Base-by-base conservation (phyloP, 2,888 invertebrate species). In the Disparrhopalites patrizii region DNA sequence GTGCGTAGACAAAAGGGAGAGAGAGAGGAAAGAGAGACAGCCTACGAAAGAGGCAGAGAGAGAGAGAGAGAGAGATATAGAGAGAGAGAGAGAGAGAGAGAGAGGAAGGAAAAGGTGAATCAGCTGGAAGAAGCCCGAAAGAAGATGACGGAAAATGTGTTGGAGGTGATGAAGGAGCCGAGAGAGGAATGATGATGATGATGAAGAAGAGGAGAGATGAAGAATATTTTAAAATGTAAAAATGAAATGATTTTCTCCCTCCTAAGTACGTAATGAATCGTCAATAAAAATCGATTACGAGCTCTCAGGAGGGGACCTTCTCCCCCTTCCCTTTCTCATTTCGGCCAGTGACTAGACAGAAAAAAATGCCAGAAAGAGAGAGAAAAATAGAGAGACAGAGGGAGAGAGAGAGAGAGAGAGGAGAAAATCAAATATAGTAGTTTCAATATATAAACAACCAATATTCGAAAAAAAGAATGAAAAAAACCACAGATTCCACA, bases 221-320 rank as follows among this genome's bases (percentile, higher is more conserved):
- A 52, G 23, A 15, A 52, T 7, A 52, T 13, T 51, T 10, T 8
- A 7, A 43, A 18, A 20, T 23, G 36, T 36, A 56, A 56, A 56
- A 56, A n/a, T 23, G 36, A 13, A 38, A 56, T 57, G 27, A 57
- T 27, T 55, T 55, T 31, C 25, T 57, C 38, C 38, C 40, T 15
- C 27, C 52, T 7, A 15, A 43, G 51, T 55, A 47, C 63, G 68
- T 73, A 73, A 72, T 73, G 73, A 73, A 70, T 73, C 73, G 69
- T 73, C 72, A 73, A 73, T 73, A 73, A 73, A 73, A 73, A 73
- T 73, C 73, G 72, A 73, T 73, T 73, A 73, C 66, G 66, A 65
- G 62, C 54, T 69, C 66, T 58, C 69, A 65, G 54, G 65, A 65
- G 69, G 72, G 72, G 69, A 62, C 31, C 54, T 33, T 64, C 38